These are phyloP conservation scores for Agrilus planipennis DNA, from an alignment of 1,140 invertebrate species.

Conservation along the genomic window DNA sequence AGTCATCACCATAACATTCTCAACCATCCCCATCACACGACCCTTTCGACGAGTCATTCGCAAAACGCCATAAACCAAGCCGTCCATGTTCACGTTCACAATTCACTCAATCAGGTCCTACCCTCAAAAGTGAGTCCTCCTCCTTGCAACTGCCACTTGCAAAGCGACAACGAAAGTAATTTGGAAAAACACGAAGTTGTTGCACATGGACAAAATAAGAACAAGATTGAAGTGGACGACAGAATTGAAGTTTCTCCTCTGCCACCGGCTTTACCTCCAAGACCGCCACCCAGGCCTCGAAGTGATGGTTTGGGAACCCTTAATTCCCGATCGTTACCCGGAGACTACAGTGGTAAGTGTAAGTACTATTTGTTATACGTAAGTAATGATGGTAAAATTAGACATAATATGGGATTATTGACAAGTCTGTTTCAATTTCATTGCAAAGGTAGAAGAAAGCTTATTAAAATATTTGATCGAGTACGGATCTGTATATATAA, in stretches of 20 bases:
- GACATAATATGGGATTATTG: too few relatives aligned
- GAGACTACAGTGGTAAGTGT: too few relatives aligned
- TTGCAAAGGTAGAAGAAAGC: too few relatives aligned
- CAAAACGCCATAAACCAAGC: constrained; percentile 20
- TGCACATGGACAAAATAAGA: constrained; percentile 8
- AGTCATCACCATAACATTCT: constrained; percentile 18
- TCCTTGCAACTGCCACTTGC: constrained; percentile 22
- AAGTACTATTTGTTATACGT: too few relatives aligned
- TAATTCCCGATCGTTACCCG: constrained; percentile 20
- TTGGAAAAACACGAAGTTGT: constrained; percentile 10
- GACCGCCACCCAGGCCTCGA: constrained; percentile 31
- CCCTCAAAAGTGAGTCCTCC: constrained; percentile 6
- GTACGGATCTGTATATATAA: too few relatives aligned
- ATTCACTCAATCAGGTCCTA: constrained; percentile 18
- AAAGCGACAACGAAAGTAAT: constrained; percentile 16
- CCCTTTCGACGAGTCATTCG: constrained; percentile 14
- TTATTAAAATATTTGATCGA: too few relatives aligned
- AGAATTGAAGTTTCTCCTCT: constrained; percentile 31
- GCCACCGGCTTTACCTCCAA: constrained; percentile 31
- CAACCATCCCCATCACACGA: constrained; percentile 12
- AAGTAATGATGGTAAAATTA: too few relatives aligned
- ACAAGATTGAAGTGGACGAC: constrained; percentile 30
- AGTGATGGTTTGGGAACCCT: constrained; percentile 23
- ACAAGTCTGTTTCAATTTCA: too few relatives aligned
- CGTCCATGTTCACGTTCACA: constrained; percentile 24